Evolutionary conservation across 2,797 vertebrate species (phyloP).

Genomic region (Calcarius lapponicus): DNA sequence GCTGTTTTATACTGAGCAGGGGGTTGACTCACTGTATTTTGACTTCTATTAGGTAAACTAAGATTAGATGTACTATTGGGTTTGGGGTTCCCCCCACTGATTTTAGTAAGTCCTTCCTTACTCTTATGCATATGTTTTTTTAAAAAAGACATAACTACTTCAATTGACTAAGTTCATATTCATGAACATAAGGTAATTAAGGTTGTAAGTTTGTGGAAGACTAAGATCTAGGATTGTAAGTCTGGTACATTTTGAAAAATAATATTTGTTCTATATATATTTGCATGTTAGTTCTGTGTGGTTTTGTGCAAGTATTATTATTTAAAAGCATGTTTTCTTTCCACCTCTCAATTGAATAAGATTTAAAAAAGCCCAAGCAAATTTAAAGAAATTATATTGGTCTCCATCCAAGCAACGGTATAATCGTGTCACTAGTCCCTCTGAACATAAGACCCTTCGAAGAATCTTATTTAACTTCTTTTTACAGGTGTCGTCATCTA

Average conservation of each 20-base stretch:
- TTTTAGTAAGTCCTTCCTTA: neutral
- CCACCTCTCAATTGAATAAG: neutral
- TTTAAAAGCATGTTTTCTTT: neutral
- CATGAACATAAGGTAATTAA: neutral
- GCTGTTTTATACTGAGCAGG: neutral
- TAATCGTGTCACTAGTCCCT: neutral
- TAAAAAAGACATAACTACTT: neutral
- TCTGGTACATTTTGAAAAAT: neutral
- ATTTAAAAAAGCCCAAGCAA: neutral
- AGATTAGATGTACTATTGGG: neutral
- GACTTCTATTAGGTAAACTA: neutral
- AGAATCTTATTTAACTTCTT: neutral
- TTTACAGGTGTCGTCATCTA: neutral
- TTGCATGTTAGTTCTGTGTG: neutral
- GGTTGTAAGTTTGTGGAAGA: neutral
- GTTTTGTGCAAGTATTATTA: neutral
- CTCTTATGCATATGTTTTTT: neutral
- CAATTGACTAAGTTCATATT: neutral
- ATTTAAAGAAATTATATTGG: neutral
- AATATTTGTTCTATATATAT: neutral
- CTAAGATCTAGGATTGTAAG: neutral
- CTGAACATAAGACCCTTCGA: neutral
- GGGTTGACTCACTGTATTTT: neutral
- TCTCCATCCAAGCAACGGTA: neutral
- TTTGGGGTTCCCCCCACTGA: neutral